phyloP scores from a whole-genome alignment of 2,888 invertebrate genomes.

The Luffia ferchaultella region DNA sequence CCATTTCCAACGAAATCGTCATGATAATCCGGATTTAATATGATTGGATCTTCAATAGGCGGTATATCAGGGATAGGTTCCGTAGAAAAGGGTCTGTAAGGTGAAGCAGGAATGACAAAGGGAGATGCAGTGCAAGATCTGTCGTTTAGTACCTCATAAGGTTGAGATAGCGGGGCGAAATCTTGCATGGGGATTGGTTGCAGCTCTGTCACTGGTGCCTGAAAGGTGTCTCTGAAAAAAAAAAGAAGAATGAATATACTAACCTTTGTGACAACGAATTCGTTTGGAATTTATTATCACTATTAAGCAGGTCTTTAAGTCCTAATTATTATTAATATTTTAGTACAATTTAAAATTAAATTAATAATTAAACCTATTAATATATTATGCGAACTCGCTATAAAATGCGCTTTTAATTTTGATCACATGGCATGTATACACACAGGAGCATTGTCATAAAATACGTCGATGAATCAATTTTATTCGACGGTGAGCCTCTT shows the following conservation, averaged over 20 bases:
- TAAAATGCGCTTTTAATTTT: too few relatives aligned
- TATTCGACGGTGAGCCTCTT: too few relatives aligned
- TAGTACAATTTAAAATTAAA: not conserved
- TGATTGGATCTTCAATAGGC: constrained; percentile 43
- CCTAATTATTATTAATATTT: not conserved
- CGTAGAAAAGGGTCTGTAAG: constrained; percentile 43
- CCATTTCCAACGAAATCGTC: constrained; percentile 30
- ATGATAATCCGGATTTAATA: constrained; percentile 37
- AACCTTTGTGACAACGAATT: too few relatives aligned
- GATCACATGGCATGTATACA: too few relatives aligned
- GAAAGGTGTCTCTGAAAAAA: constrained; percentile 49
- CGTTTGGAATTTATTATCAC: too few relatives aligned
- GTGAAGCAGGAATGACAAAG: constrained; percentile 28
- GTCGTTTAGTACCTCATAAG: constrained; percentile 39
- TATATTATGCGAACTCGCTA: too few relatives aligned
- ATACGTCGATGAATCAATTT: too few relatives aligned
- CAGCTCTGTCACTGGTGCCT: constrained; percentile 42
- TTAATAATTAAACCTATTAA: not conserved
- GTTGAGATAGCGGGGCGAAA: constrained; percentile 44
- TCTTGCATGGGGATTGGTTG: constrained; percentile 36
- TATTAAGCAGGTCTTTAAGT: not conserved
- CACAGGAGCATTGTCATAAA: too few relatives aligned
- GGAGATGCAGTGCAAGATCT: constrained; percentile 36
- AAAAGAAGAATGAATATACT: constrained; percentile 10
- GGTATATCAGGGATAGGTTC: constrained; percentile 36